phyloP scores from a whole-genome alignment of 2,113 vertebrate genomes.

The Hoplias malabaricus region DNA sequence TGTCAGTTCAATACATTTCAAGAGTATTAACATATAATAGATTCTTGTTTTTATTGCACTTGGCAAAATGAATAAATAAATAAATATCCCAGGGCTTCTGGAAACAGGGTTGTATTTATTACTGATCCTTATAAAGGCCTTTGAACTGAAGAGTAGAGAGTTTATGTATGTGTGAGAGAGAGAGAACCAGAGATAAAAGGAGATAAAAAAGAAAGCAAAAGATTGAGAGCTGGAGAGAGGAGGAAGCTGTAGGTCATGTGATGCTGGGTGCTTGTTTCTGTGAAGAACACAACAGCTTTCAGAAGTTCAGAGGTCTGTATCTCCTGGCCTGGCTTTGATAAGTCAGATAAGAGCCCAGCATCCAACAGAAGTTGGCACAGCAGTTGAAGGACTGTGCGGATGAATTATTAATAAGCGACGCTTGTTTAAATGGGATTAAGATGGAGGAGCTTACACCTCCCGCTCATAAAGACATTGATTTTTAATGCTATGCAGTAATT shows the following conservation, averaged over 20 bases:
- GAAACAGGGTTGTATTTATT: no score
- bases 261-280: not conserved
- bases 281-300: not conserved
- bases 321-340: slow-evolving; percentile 13
- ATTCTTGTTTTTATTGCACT: no score
- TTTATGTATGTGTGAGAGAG: not conserved
- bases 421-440: slow-evolving; percentile 69
- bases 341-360: not conserved
- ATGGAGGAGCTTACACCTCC: slow-evolving; percentile 62
- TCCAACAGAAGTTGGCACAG: slow-evolving; percentile 23
- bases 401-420: slow-evolving; percentile 69
- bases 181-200: not conserved
- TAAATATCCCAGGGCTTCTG: no score
- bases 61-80: no score
- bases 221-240: not conserved
- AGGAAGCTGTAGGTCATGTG: not conserved
- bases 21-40: no score
- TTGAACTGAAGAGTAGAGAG: no score
- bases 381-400: slow-evolving; percentile 51
- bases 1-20: no score
- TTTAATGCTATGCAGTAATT: slow-evolving; percentile 66
- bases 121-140: no score
- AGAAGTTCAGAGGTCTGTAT: not conserved
- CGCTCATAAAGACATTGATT: slow-evolving; percentile 69
- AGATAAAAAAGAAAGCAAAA: not conserved